These are phyloP conservation scores for Stenolophus ochropezus DNA, from an alignment of 2,888 invertebrate species.

Conservation along the genomic window DNA sequence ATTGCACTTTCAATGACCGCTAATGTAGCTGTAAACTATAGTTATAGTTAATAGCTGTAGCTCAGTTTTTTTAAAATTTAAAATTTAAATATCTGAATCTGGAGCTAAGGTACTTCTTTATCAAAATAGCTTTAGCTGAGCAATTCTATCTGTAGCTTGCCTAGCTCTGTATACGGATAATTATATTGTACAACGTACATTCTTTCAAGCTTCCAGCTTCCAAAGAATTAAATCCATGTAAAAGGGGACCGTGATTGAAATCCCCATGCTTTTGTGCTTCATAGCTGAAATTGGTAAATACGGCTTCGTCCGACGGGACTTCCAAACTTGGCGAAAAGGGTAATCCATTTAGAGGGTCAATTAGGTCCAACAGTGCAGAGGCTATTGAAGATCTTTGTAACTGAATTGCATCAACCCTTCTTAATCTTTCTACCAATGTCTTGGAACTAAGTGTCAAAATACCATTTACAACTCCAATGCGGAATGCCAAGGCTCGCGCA, in stretches of 20 bases:
- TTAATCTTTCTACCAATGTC: neutral
- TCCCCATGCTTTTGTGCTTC: neutral
- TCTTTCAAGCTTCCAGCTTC: neutral
- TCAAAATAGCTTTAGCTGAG: no score
- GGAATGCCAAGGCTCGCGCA: slow-evolving; percentile 4
- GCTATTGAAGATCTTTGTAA: neutral
- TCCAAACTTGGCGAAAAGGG: slow-evolving; percentile 12
- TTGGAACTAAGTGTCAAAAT: slow-evolving; percentile 12
- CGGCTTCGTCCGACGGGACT: neutral
- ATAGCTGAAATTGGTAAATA: neutral
- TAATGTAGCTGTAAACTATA: no score
- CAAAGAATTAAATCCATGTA: slow-evolving; percentile 15
- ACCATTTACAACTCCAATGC: neutral
- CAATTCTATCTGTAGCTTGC: no score
- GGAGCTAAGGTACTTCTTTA: no score
- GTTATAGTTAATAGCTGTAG: no score
- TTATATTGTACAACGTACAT: neutral
- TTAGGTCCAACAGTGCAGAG: slow-evolving; percentile 1
- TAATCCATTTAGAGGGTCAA: slow-evolving; percentile 33
- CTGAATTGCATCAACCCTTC: neutral
- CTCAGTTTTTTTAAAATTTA: no score
- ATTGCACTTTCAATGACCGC: no score
- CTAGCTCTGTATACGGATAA: no score
- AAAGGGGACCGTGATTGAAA: neutral
- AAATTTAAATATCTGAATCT: no score